Evolutionary conservation across 2,888 invertebrate genomes (phyloP), one percentile per base, ranked within the genome.

Genomic region (Sympetrum striolatum): DNA sequence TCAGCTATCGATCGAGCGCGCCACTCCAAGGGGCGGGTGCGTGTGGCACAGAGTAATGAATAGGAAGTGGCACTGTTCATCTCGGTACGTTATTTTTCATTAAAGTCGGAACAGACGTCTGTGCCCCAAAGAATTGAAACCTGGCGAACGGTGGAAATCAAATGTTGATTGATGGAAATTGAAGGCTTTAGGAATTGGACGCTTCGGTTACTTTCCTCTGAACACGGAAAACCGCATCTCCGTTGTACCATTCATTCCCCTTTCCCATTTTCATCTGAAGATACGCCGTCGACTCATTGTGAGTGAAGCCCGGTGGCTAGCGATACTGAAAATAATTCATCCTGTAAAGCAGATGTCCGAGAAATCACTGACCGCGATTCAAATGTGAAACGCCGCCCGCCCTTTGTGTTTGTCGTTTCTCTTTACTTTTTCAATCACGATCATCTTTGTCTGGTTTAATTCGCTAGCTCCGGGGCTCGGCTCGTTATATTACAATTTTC

Each of bases 21-120:
- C 58, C 53, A 58, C 82, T 53, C 82, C 35, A 58, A 60, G 86
- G 80, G 86, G 60, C 64, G 60, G 64, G 86, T 86, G 86, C 86
- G 86, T 86, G 58, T 37, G 25, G 60, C 37, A 64, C 60, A 60
- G 25, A 37, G 60, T 60, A 60, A 86, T 37, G 86, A 86, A 37
- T 15, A 58, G 58, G 31, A 48, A 82, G 86, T 37, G 37, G 18
- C n/a, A 64, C 14, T 31, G 35, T 37, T 60, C 60, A 64, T 58
- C 86, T 60, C 18, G 25, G 31, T 73, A 2, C 73, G 15, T 73
- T 73, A 73, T 73, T 73, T 25, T 73, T 31, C 73, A 73, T 73
- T 73, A 73, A 31, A 31, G 31, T 12, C 2, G 73, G 18, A n/a
- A 18, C n/a, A n/a, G 73, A 4, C 31, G 25, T 73, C 73, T 73